Evolutionary conservation across 92 coral and sea anemone species (phyloP).

Genomic region (Porites rus): DNA sequence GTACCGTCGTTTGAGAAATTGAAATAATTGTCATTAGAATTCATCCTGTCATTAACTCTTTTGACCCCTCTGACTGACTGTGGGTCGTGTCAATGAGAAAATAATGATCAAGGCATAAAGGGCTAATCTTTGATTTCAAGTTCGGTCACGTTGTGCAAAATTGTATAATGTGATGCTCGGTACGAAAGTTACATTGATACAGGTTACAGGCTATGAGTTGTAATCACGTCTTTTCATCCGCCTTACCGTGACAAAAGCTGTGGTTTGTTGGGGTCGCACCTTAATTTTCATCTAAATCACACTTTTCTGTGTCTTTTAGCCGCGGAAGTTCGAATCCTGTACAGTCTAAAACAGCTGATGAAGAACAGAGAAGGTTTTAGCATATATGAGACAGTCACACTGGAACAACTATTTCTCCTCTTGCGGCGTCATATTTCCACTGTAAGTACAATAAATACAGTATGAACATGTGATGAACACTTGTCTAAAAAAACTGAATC

Average conservation of each 20-base stretch:
- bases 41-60: no score
- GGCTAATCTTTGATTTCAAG: no score
- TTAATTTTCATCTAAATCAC: neutral
- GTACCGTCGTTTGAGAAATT: no score
- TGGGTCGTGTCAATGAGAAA: no score
- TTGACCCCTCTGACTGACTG: no score
- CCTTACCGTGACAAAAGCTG: neutral
- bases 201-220: no score
- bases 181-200: no score
- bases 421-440: slow-evolving; percentile 94
- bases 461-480: neutral
- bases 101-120: no score
- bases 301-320: slow-evolving; percentile 66
- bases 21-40: no score
- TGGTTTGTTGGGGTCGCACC: neutral
- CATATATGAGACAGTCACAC: slow-evolving; percentile 77
- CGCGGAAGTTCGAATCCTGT: slow-evolving; percentile 86
- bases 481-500: neutral
- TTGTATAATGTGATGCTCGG: no score
- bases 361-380: slow-evolving; percentile 83
- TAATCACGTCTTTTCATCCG: no score
- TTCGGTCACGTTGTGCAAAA: no score
- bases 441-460: slow-evolving; percentile 56
- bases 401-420: slow-evolving; percentile 76
- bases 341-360: slow-evolving; percentile 78